Base-by-base conservation (phyloP, 1,140 invertebrate species). In the Sarcophaga peregrina region DNA sequence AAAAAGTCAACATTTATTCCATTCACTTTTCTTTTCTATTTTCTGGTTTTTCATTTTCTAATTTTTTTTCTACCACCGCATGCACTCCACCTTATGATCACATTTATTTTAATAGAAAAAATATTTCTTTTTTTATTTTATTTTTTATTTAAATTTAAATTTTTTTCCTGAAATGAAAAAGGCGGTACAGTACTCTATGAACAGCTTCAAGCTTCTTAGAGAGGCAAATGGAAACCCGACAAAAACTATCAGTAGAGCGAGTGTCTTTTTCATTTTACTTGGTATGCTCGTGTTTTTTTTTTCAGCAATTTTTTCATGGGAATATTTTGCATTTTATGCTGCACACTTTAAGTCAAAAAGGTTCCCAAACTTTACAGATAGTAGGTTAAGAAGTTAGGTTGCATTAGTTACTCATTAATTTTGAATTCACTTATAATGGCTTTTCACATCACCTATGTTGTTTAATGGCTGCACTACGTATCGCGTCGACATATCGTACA, bases 101-200 rank as follows among this genome's bases (percentile, higher is more conserved):
- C 54, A 58, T 58, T 58, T 58, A 58, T 58, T 58, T 58, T n/a
- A 58, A 58, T 58, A 58, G 54, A 58, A 58, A 58, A 58, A 58
- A 58, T 58, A 58, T 58, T 58, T 37, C 4, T 4, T 37, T 37
- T 37, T 37, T 37, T 37, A n/a, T n/a, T n/a, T n/a, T n/a, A n/a
- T 37, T 37, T 37, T 37, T 58, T 58, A 58, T 58, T 58, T 58
- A 58, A 58, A 9, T 58, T 58, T 0, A 58, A 58, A 15, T n/a
- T 58, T 58, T 58, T 11, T 58, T 7, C 15, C 7, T n/a, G 15
- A 54, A 54, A 9, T 3, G 13, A 58, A 58, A 58, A 5, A 58
- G 54, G 10, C 15, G 8, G 54, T 58, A 8, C 3, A n/a, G n/a
- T n/a, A n/a, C n/a, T n/a, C n/a, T n/a, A n/a, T n/a, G n/a, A n/a